Percentiles rank a stretch among this genome's conserved stretches.
phyloP scores from a whole-genome alignment of 2,113 vertebrate species.

The Lepus timidus region DNA sequence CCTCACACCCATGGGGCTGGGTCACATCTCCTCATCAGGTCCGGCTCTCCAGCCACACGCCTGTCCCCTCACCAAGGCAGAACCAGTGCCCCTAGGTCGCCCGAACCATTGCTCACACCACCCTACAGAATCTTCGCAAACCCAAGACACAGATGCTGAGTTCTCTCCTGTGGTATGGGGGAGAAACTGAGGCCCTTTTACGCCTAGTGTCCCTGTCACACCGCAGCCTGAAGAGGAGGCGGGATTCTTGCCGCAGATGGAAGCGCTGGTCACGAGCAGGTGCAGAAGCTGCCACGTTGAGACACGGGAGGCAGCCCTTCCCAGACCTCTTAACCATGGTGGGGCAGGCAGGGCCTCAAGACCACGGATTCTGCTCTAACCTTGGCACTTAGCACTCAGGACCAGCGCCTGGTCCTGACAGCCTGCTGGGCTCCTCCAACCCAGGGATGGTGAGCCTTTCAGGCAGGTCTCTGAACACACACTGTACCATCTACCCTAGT shows the following conservation, averaged over 20 bases:
- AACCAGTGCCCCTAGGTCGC: background rate
- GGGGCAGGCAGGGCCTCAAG: background rate
- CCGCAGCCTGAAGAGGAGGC: background rate
- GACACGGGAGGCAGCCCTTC: background rate
- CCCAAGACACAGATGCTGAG: background rate
- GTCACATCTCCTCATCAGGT: background rate
- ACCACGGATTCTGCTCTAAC: background rate
- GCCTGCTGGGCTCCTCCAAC: background rate
- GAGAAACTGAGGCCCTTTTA: background rate
- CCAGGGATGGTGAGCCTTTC: background rate
- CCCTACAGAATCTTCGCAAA: background rate
- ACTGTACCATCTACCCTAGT: background rate
- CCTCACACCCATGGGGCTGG: background rate
- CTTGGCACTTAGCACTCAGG: background rate
- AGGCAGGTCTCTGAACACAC: background rate
- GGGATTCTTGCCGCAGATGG: background rate
- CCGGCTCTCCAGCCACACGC: background rate
- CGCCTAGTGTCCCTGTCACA: background rate
- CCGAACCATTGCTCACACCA: background rate
- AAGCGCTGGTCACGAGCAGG: background rate
- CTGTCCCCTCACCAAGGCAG: background rate
- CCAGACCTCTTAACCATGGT: background rate
- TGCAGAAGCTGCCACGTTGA: background rate
- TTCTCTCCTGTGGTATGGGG: accelerated
- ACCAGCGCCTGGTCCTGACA: background rate